Evolutionary conservation across 2,797 vertebrate genomes (phyloP), one percentile per base, ranked within the genome.

Genomic region (Parambassis ranga): DNA sequence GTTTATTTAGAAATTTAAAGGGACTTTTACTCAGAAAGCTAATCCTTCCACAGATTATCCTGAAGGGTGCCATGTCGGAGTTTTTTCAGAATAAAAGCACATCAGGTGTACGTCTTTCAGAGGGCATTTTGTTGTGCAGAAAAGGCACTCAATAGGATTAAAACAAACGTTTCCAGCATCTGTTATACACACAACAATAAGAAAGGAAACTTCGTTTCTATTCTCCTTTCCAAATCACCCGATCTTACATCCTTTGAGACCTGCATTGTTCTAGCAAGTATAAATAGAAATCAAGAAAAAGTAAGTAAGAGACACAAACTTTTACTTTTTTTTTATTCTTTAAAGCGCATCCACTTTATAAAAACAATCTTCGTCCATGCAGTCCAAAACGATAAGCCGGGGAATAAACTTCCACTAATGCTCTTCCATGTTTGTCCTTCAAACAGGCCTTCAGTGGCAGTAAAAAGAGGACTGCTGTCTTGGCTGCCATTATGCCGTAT

Each of bases 331-430:
- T 60, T 67, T 59, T 63, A 59, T 15, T 58, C 85, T 89, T 88
- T 88, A 78, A 87, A 86, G 71, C 27, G 27, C 72, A 76, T 86
- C 86, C 87, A 84, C 77, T 83, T 83, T 80, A 77, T 67, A 76
- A 72, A 84, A 84, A 79, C 43, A 59, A 24, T 87, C 89, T 90
- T 89, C 62, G 19, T 84, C 75, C 60, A 1, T 61, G 32, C 83
- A 81, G 79, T 85, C 83, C 80, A 85, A 84, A 84, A 80, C 6
- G 30, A 68, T 53, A 13, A 84, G 73, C 84, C 77, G 63, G 89
- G 89, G 85, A 89, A 88, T 87, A 85, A 83, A 77, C 80, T 84
- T 82, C 67, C 82, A 89, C 86, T 89, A 71, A 90, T 88, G 89
- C 74, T 55, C 52, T 30, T 90, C 89, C 89, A 89, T 83, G 76